Evolutionary conservation across 2,797 vertebrate genomes (phyloP), one percentile per base, ranked within the genome.

Genomic region (Siniperca obscura): DNA sequence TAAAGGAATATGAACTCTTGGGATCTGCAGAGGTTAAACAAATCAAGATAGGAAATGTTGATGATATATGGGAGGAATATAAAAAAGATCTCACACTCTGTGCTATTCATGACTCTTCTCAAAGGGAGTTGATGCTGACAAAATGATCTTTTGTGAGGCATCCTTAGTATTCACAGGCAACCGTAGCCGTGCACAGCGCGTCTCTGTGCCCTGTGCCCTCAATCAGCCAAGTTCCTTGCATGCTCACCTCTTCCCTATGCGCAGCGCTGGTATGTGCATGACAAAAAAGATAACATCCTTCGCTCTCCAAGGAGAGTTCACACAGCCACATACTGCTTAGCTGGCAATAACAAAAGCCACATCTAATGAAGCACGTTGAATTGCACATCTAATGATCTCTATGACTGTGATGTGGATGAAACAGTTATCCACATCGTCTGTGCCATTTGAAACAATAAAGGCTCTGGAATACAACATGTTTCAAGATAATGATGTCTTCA

Each of bases 241-340:
- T 87, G 85, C 90, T 90, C 92, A 91, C 92, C 92, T 91, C 91
- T 86, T 76, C 90, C 90, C 87, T 85, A 25, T 93, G 87, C 90
- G 86, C 86, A 89, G 81, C 21, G 12, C 86, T 92, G 88, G 87
- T 92, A 72, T 78, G 87, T 90, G 86, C 83, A 90, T 80, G 91
- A 94, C 92, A 94, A 76, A 94, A 91, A 81, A 84, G 89, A 94
- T 93, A 91, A 93, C 91, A 86, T 93, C 91, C 90, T 70, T 90
- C 34, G 27, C 81, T 78, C 72, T 25, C 83, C 76, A 53, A 71
- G 83, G 88, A 89, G 70, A 62, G 30, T 42, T 86, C 83, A 66
- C 60, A 46, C 75, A 82, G 83, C 78, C 74, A 74, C 89, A 86
- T 82, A 68, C 83, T 71, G 88, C 88, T 87, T 48, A 76, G 88